Percentiles rank a stretch among this genome's conserved stretches.
Conservation (phyloP, 2,888 invertebrate genomes). For the Mycalesis mineus region DNA sequence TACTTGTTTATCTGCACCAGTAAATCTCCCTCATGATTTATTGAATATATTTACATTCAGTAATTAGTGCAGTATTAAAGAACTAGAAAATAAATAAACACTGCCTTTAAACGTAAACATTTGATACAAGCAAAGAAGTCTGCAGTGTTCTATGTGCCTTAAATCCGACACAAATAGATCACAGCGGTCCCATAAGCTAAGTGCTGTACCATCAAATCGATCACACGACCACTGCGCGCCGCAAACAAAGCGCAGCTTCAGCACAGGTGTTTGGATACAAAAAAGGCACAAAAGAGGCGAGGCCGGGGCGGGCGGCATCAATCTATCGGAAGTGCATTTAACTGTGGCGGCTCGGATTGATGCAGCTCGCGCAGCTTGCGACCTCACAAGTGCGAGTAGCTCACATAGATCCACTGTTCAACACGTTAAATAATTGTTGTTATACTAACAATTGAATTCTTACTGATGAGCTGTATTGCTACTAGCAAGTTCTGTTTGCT, state of each 20-base stretch:
- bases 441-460: too few relatives aligned
- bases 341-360: slow-evolving; percentile 13
- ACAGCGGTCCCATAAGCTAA: not conserved
- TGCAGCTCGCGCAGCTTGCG: not conserved
- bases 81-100: too few relatives aligned
- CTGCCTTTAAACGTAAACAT: too few relatives aligned
- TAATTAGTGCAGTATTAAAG: too few relatives aligned
- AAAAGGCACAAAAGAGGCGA: slow-evolving; percentile 4
- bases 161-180: not conserved
- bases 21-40: too few relatives aligned
- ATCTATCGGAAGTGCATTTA: slow-evolving; percentile 25
- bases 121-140: too few relatives aligned
- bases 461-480: too few relatives aligned
- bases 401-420: too few relatives aligned
- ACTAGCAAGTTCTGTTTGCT: too few relatives aligned
- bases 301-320: slow-evolving; percentile 12
- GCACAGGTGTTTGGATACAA: slow-evolving; percentile 19
- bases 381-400: not conserved
- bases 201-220: not conserved
- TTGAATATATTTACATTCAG: too few relatives aligned
- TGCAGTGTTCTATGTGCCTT: not conserved
- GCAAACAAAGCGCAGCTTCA: slow-evolving; percentile 11
- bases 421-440: too few relatives aligned
- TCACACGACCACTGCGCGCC: not conserved
- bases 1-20: too few relatives aligned